Base-by-base conservation (phyloP, 1,140 invertebrate species). In the Oreohelix idahoensis region DNA sequence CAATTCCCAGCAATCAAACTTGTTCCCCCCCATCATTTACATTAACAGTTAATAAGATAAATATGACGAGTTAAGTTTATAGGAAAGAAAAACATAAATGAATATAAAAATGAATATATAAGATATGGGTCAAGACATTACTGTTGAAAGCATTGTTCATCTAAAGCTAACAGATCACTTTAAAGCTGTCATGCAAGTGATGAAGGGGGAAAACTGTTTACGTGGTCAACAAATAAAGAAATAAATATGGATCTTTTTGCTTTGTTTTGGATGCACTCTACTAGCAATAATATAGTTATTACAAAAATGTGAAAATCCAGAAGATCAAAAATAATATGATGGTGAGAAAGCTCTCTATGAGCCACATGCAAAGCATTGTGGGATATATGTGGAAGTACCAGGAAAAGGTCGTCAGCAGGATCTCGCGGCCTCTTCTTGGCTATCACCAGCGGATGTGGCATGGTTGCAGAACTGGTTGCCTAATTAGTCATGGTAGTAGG, bases 361-460 rank as follows among this genome's bases (percentile, higher is more conserved):
- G 90, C 91, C 92, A 92, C 93, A 93, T 93, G 93, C 92, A 93
- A 92, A 93, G 92, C 92, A 91, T 92, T 88, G 92, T 90, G 91
- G 90, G 89, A 90, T 86, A 88, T 86, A 88, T 79, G 39, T 79
- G 36, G 63, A 87, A 95, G 96, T 97, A 97, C 96, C 96, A 97
- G 96, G 95, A 97, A 95, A 94, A 97, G 94, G 94, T 97, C 96
- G 94, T 96, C 96, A 92, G 93, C 95, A 94, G 95, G 95, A 94
- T 96, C 95, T 93, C 95, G 95, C 94, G 95, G 94, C 94, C 95
- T 95, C 95, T 97, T 97, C 96, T 96, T 96, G 95, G 96, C 96
- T 70, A 81, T 63, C 93, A 96, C 94, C 94, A 93, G n/a, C 32
- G 29, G 32, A 26, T 70, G 78, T 23, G 70, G 78, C 71, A 58